phyloP scores from a whole-genome alignment of 1,140 invertebrate species.

The Trinorchestia longiramus region DNA sequence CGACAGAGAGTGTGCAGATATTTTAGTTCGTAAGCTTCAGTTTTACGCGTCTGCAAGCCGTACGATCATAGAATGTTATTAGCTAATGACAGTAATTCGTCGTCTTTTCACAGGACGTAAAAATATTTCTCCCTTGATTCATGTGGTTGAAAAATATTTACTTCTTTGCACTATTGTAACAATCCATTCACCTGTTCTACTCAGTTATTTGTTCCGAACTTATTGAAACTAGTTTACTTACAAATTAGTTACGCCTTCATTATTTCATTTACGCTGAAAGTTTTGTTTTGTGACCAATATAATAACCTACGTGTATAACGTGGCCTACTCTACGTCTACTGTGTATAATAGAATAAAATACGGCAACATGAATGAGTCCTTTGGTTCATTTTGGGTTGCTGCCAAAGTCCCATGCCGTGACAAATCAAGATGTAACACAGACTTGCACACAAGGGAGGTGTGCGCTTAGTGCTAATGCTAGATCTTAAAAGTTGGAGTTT shows the following conservation, averaged over 20 bases:
- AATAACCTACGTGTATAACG: not conserved
- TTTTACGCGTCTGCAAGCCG: not conserved
- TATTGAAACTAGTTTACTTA: too few species aligned
- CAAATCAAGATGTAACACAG: too few species aligned
- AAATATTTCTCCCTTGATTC: not conserved
- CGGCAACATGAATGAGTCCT: too few species aligned
- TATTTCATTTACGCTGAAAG: too few species aligned
- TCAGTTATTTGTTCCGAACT: too few species aligned
- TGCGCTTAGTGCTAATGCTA: not conserved
- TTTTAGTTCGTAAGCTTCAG: not conserved
- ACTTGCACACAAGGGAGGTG: not conserved
- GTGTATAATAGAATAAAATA: too few species aligned
- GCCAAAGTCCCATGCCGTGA: too few species aligned
- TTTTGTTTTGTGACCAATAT: not conserved
- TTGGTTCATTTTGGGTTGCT: too few species aligned
- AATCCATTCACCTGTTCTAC: not conserved
- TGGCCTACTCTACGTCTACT: too few species aligned
- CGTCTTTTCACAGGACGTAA: not conserved
- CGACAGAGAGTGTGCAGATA: not conserved
- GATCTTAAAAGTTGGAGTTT: not conserved
- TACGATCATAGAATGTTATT: not conserved
- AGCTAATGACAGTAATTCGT: not conserved
- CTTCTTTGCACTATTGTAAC: not conserved
- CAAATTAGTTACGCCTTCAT: too few species aligned
- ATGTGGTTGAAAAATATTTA: not conserved